These are phyloP conservation scores for Cyclina sinensis DNA, from an alignment of 1,140 invertebrate species.

Conservation along the genomic window DNA sequence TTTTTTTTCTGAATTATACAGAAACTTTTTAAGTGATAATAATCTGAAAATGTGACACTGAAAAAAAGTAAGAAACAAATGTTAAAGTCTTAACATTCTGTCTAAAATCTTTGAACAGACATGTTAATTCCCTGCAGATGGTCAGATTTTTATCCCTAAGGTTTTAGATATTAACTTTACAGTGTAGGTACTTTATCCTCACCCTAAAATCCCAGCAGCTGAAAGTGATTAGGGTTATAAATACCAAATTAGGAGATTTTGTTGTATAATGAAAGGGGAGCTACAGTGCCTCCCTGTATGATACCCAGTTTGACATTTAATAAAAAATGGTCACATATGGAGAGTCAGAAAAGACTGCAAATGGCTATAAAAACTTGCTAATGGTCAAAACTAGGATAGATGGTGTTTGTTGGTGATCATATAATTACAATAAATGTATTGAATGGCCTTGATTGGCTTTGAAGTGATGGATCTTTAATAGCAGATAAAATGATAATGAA, in stretches of 20 bases:
- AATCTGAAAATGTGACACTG: no score
- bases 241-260: not conserved
- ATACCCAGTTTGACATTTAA: not conserved
- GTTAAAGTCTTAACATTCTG: no score
- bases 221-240: not conserved
- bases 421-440: not conserved
- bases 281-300: not conserved
- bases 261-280: not conserved
- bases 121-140: not conserved
- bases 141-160: not conserved
- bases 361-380: not conserved
- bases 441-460: no score
- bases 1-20: no score
- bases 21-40: no score
- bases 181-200: not conserved
- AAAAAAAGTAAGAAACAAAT: no score
- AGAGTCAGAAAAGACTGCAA: not conserved
- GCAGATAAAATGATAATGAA: no score
- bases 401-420: not conserved
- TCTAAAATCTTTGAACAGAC: no score
- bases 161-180: not conserved
- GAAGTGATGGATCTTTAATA: no score
- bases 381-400: not conserved
- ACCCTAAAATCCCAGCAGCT: not conserved
- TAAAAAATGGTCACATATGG: not conserved